A percentile compares a stretch with the other conserved stretches of the same genome.
Conservation (phyloP, 1,140 invertebrate genomes). For the Meloidogyne hapla region DNA sequence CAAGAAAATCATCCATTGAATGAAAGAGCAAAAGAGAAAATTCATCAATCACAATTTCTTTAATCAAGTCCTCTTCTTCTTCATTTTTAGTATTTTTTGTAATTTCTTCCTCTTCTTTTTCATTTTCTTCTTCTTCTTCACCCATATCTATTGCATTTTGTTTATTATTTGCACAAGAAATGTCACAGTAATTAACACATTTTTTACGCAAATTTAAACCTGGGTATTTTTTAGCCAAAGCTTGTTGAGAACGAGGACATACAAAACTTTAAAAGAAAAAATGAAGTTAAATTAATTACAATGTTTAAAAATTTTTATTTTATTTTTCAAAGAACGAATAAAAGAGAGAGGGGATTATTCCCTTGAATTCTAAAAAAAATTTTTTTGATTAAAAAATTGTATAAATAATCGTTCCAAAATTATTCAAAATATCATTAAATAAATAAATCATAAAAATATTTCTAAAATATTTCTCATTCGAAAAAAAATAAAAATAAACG, state of each 20-base stretch:
- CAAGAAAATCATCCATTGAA: slow-evolving; percentile 32
- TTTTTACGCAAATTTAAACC: slow-evolving; percentile 13
- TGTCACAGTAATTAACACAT: background rate
- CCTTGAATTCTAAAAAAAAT: too few relatives aligned
- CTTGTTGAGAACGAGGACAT: slow-evolving; percentile 28
- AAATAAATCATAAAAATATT: too few relatives aligned
- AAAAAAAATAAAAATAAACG: slow-evolving; percentile 8
- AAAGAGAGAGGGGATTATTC: too few relatives aligned
- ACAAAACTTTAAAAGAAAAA: slow-evolving; percentile 17
- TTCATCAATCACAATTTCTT: slow-evolving; percentile 39
- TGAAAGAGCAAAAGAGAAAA: slow-evolving; percentile 35
- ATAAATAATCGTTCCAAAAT: too few relatives aligned
- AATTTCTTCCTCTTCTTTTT: background rate
- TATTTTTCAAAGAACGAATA: too few relatives aligned
- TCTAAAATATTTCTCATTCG: background rate
- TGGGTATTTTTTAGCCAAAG: slow-evolving; percentile 26
- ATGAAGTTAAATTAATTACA: too few relatives aligned
- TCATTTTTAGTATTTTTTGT: background rate
- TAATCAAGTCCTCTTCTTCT: slow-evolving; percentile 30
- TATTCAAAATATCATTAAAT: background rate
- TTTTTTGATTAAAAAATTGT: too few relatives aligned
- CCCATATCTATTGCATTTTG: background rate
- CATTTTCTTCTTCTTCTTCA: slow-evolving; percentile 4
- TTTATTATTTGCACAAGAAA: background rate
- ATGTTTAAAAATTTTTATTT: too few relatives aligned